A percentile compares a stretch with the other conserved stretches of the same genome.
phyloP scores from a whole-genome alignment of 2,113 vertebrate species.

The Scolopax mira region DNA sequence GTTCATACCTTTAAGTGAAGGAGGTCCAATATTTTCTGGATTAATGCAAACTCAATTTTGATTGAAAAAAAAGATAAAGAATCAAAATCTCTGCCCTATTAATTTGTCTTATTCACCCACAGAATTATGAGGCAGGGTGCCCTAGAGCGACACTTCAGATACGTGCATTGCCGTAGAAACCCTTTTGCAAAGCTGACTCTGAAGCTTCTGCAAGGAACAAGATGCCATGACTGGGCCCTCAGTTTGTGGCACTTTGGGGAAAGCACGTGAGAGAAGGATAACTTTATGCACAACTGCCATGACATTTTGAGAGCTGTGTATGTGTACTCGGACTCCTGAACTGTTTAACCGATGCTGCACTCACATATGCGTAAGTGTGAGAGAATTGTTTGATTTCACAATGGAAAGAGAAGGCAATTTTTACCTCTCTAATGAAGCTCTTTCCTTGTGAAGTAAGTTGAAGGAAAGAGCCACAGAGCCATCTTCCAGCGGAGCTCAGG shows the following conservation, averaged over 20 bases:
- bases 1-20: background rate
- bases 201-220: background rate
- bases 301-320: background rate
- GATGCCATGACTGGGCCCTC: background rate
- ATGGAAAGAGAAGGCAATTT: background rate
- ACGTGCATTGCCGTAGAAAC: too few relatives aligned
- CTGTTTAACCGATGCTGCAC: background rate
- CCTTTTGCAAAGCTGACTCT: fast-evolving
- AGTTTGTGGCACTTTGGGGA: background rate
- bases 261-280: background rate
- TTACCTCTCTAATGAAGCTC: background rate
- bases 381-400: background rate
- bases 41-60: background rate
- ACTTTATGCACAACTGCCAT: background rate
- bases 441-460: background rate
- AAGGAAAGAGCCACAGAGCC: background rate
- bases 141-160: background rate
- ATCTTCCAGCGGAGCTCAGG: background rate
- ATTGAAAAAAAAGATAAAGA: background rate
- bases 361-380: background rate
- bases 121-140: background rate
- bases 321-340: background rate
- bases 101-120: background rate
- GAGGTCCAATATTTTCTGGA: background rate
- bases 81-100: background rate